A percentile compares a stretch with the other conserved stretches of the same genome.
These are phyloP conservation scores for Chromoteleia sp. DNA, from an alignment of 2,888 invertebrate genomes.

Conservation along the genomic window DNA sequence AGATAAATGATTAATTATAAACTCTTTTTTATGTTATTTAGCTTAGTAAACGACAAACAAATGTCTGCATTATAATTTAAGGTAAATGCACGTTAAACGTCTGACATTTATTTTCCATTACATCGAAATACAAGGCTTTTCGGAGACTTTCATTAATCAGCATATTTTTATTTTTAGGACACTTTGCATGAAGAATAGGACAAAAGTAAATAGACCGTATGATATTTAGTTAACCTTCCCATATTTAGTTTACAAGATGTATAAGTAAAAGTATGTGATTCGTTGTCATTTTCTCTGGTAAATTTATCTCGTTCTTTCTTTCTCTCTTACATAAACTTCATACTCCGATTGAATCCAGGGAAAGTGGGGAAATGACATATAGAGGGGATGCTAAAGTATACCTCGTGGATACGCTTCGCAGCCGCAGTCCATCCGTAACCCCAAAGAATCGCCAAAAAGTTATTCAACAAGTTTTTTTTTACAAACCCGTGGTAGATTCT, in stretches of 20 bases:
- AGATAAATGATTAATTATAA: no score
- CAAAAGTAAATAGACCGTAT: slow-evolving; percentile 26
- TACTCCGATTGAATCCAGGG: slow-evolving; percentile 77
- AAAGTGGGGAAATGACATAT: slow-evolving; percentile 81
- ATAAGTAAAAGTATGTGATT: slow-evolving; percentile 57
- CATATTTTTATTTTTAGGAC: slow-evolving; percentile 3
- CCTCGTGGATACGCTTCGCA: slow-evolving; percentile 77
- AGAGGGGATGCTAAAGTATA: slow-evolving; percentile 83
- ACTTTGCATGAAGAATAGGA: slow-evolving; percentile 15
- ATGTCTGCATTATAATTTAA: no score
- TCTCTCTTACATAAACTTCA: slow-evolving; percentile 71
- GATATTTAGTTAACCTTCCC: slow-evolving; percentile 55
- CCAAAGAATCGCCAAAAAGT: slow-evolving; percentile 78
- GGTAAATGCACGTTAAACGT: no score
- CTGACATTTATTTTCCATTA: background rate
- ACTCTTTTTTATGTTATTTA: no score
- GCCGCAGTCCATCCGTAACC: slow-evolving; percentile 81
- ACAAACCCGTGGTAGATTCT: slow-evolving; percentile 22
- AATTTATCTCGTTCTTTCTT: slow-evolving; percentile 66
- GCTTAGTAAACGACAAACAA: no score
- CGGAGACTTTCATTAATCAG: slow-evolving; percentile 2
- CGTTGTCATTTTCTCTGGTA: slow-evolving; percentile 67
- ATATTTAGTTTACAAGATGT: slow-evolving; percentile 60
- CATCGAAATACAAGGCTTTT: background rate
- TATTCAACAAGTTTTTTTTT: background rate